phyloP scores from a whole-genome alignment of 2,888 invertebrate genomes.

The Saturnia japonica region DNA sequence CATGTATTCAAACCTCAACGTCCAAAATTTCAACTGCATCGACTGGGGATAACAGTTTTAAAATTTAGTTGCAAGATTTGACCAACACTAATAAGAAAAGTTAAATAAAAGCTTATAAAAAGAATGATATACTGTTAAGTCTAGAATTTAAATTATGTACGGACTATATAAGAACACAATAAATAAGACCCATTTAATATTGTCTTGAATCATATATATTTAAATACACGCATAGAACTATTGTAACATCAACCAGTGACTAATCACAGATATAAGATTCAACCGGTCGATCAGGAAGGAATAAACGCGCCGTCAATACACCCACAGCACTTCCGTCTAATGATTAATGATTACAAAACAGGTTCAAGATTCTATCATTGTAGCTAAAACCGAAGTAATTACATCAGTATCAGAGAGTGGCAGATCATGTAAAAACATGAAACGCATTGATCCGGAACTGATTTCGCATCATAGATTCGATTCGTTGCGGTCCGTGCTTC shows the following conservation, averaged over 20 bases:
- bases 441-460: slow-evolving; percentile 20
- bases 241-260: background rate
- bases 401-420: slow-evolving; percentile 16
- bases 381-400: slow-evolving; percentile 9
- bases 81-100: too few species aligned
- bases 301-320: background rate
- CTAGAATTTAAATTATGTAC: too few species aligned
- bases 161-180: background rate
- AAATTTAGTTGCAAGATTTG: too few species aligned
- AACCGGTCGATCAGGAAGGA: slow-evolving; percentile 2
- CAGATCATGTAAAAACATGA: slow-evolving; percentile 19
- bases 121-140: too few species aligned
- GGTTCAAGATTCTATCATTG: slow-evolving; percentile 12
- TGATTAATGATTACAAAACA: slow-evolving; percentile 13
- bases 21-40: too few species aligned
- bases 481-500: slow-evolving; percentile 21
- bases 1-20: too few species aligned
- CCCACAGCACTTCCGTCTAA: slow-evolving; percentile 17
- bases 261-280: background rate
- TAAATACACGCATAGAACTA: background rate
- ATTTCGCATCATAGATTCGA: slow-evolving; percentile 25
- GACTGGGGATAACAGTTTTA: too few species aligned
- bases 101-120: too few species aligned
- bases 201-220: too few species aligned
- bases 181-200: background rate